Percentiles rank a stretch among this genome's conserved stretches.
phyloP scores from a whole-genome alignment of 1,140 invertebrate genomes.

The Formica exsecta region DNA sequence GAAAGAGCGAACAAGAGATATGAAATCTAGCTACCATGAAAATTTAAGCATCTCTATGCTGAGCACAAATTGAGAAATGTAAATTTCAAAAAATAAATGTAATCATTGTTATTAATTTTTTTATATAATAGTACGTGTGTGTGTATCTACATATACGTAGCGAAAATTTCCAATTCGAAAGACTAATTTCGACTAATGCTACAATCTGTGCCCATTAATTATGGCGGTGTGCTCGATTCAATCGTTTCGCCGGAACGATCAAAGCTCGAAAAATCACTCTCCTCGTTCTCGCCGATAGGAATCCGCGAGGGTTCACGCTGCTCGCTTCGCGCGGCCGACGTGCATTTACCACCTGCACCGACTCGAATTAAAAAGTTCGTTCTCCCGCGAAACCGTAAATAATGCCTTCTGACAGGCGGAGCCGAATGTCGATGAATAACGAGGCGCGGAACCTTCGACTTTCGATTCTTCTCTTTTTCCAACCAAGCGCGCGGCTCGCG shows the following conservation, averaged over 20 bases:
- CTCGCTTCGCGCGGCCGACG: slow-evolving; percentile 54
- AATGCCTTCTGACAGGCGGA: slow-evolving; percentile 76
- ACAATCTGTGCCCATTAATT: slow-evolving; percentile 26
- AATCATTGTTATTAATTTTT: neutral
- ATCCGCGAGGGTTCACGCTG: slow-evolving; percentile 52
- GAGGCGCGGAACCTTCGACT: slow-evolving; percentile 78
- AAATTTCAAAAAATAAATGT: neutral
- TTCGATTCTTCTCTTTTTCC: slow-evolving; percentile 67
- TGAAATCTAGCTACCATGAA: neutral
- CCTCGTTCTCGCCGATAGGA: slow-evolving; percentile 38
- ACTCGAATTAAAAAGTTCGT: slow-evolving; percentile 77
- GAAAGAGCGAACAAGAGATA: neutral
- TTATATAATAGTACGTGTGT: no score
- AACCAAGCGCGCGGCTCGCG: slow-evolving; percentile 51
- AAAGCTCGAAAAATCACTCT: slow-evolving; percentile 60
- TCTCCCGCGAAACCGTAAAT: slow-evolving; percentile 78
- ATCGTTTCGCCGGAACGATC: slow-evolving; percentile 61
- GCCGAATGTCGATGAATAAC: slow-evolving; percentile 78
- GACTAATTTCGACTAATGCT: slow-evolving; percentile 36
- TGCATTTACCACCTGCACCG: slow-evolving; percentile 76
- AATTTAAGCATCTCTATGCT: neutral
- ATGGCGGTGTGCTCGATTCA: slow-evolving; percentile 41
- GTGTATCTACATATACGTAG: no score
- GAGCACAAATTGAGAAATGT: neutral
- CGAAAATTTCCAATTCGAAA: slow-evolving; percentile 11